A percentile compares a stretch with the other conserved stretches of the same genome.
phyloP scores from a whole-genome alignment of 1,140 invertebrate species.

The Hylaeus anthracinus region DNA sequence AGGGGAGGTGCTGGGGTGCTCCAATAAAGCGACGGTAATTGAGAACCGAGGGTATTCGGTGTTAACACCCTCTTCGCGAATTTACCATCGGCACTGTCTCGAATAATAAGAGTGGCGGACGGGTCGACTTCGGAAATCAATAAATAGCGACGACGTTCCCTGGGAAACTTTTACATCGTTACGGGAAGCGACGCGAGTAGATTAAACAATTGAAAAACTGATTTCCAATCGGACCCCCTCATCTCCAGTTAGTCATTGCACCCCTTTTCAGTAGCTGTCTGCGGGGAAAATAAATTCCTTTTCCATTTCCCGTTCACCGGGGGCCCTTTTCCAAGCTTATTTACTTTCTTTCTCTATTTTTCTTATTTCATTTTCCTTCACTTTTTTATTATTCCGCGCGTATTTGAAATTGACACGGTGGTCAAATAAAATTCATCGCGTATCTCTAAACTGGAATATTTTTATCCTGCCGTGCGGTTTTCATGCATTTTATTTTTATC shows the following conservation, averaged over 20 bases:
- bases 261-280: not conserved
- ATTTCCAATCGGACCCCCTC: conserved; percentile 9
- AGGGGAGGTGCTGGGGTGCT: not conserved
- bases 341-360: too few species aligned
- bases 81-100: conserved; percentile 27
- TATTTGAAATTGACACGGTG: conserved; percentile 11
- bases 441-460: not conserved
- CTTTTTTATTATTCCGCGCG: conserved; percentile 3
- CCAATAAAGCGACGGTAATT: conserved; percentile 21
- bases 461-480: not conserved
- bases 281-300: not conserved
- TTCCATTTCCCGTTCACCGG: not conserved
- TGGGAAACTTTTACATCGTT: conserved; percentile 18
- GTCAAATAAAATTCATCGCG: conserved; percentile 2
- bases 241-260: not conserved
- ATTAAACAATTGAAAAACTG: conserved; percentile 56
- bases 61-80: conserved; percentile 45
- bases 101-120: conserved; percentile 42
- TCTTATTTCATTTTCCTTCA: not conserved
- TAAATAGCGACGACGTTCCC: conserved; percentile 14
- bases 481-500: not conserved
- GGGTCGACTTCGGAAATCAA: conserved; percentile 42
- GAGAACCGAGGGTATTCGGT: conserved; percentile 25
- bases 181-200: conserved; percentile 9
- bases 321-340: not conserved